Percentiles rank a stretch among this genome's conserved stretches.
Evolutionary conservation across 2,888 invertebrate genomes (phyloP).

Genomic region (Agrochola lota): DNA sequence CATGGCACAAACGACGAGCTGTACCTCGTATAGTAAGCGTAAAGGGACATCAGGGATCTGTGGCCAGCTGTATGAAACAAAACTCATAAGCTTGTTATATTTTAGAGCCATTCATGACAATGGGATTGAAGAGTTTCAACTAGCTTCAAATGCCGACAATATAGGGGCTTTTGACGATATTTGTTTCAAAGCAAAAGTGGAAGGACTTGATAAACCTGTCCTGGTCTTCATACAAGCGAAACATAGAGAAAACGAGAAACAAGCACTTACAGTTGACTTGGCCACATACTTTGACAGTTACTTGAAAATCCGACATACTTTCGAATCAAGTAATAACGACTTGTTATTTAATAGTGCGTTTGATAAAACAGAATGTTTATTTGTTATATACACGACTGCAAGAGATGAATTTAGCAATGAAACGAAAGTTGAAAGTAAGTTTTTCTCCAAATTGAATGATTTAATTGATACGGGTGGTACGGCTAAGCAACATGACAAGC

Average conservation of each 20-base stretch:
- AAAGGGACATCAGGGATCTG: constrained; percentile 45
- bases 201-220: constrained; percentile 27
- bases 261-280: constrained; percentile 22
- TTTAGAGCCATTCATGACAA: constrained; percentile 44
- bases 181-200: constrained; percentile 43
- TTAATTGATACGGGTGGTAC: constrained; percentile 42
- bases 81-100: constrained; percentile 48
- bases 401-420: constrained; percentile 13
- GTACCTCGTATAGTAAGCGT: constrained; percentile 33
- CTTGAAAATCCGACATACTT: constrained; percentile 33
- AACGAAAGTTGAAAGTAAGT: background rate
- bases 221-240: constrained; percentile 51
- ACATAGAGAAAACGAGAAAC: constrained; percentile 38
- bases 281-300: constrained; percentile 49
- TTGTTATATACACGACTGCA: constrained; percentile 49
- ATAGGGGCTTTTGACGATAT: constrained; percentile 60
- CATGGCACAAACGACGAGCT: background rate
- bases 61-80: constrained; percentile 57
- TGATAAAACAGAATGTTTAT: constrained; percentile 22
- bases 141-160: constrained; percentile 53
- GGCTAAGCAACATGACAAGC: constrained; percentile 3
- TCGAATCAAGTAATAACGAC: background rate
- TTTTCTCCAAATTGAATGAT: constrained; percentile 4
- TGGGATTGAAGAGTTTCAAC: constrained; percentile 44
- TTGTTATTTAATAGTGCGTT: constrained; percentile 25